Evolutionary conservation across 2,113 vertebrate species (phyloP), one percentile per base, ranked within the genome.

Genomic region (Dicaeum eximium): DNA sequence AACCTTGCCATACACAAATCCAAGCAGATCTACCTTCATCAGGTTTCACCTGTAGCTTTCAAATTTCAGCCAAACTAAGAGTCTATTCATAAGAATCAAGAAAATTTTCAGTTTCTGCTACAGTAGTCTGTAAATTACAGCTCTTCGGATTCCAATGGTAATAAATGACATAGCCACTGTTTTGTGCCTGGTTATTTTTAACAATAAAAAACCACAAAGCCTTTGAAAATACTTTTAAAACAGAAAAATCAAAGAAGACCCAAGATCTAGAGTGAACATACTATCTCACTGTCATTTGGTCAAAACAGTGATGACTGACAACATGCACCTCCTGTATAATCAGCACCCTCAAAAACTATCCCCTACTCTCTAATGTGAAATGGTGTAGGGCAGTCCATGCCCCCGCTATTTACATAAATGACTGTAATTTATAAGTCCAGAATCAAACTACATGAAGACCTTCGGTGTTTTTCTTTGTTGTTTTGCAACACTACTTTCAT

Each of bases 11-110:
- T 3, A 35, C 31, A 35, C 33, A 83, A 86, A 66, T 20, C 23
- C 1, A 2, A 85, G 35, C 6, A 1, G 1, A 11, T 37, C 58
- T 3, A 38, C 24, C 9, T 16, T 64, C 8, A 0, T 18, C 25
- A 30, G 4, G 11, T 40, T 88, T 66, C 11, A 5, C 14, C 31
- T 8, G 8, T 6, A 66, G 33, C 60, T 64, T 40, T n/a, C 47
- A 61, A 48, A 71, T 79, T 86, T 58, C 56, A 78, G 20, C 19
- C 66, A 33, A 38, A 54, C 40, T 72, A 27, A 15, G 60, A 80
- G 40, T 13, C 31, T n/a, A 1, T 20, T 62, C 12, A 11, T 47
- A 67, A 60, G 28, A 54, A 65, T 13, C 22, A 56, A 40, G 21
- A 53, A 7, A 24, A 61, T 44, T 70, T 77, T 73, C 51, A 14